Base-by-base conservation (phyloP, 2,888 invertebrate genomes). In the Dioctria linearis region DNA sequence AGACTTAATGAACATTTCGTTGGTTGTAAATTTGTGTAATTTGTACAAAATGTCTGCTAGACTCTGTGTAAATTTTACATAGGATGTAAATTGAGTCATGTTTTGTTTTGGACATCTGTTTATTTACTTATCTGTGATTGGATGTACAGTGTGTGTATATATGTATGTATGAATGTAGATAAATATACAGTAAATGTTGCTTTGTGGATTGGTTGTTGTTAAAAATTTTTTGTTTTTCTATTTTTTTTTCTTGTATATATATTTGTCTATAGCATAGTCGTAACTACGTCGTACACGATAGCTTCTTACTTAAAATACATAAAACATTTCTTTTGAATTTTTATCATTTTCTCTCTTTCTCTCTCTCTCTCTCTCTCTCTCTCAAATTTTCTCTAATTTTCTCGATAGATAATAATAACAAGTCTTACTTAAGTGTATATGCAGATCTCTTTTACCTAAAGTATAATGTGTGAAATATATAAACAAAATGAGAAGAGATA, bases 371-470 rank as follows among this genome's bases (percentile, higher is more conserved):
- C 25, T 25, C 25, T 25, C 25, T 25, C 25, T 25, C 25, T n/a
- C n/a, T n/a, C 25, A 25, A 25, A 0, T 25, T 25, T n/a, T n/a
- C n/a, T 25, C 25, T 25, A 25, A 25, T 25, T 25, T 25, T 25
- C 25, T 25, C 25, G 25, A 25, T 25, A 25, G 63, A 59, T 63
- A 63, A 59, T 63, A 63, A 71, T 71, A 76, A 76, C 76, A 76
- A 76, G 40, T 25, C 76, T 76, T 76, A 76, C 63, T 73, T 54
- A 57, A 73, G 73, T 73, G 73, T 73, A 73, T 51, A 73, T 73
- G 73, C 13, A 61, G 37, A 61, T 54, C 39, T 25, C 25, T 76
- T 76, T 76, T 63, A 63, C 63, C 66, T 63, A 65, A 71, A 49
- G 66, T 66, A 51, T 46, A 46, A 78, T 54, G 63, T 25, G 25